These are phyloP conservation scores for Vanessa tameamea DNA, from an alignment of 1,140 invertebrate genomes.

Conservation along the genomic window DNA sequence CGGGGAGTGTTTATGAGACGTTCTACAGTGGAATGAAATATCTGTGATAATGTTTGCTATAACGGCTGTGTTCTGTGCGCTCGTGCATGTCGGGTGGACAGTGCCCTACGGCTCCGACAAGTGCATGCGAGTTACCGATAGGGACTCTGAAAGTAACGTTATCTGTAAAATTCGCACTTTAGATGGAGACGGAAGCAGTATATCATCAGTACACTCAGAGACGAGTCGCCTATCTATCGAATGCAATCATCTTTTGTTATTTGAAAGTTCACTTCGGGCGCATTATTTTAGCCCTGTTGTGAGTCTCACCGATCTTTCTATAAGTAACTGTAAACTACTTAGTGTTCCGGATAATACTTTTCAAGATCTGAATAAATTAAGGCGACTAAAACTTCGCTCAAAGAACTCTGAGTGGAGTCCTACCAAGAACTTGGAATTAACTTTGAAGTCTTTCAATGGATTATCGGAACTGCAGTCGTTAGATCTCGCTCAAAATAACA, in stretches of 20 bases:
- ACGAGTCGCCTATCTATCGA: constrained; percentile 86
- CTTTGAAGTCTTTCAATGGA: constrained; percentile 85
- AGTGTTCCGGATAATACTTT: constrained; percentile 89
- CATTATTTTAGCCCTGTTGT: constrained; percentile 87
- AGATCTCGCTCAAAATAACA: constrained; percentile 91
- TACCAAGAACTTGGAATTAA: constrained; percentile 86
- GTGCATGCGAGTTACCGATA: constrained; percentile 59
- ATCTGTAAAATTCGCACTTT: constrained; percentile 86
- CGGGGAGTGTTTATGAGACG: constrained; percentile 78
- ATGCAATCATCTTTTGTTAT: constrained; percentile 89
- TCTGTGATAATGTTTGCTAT: constrained; percentile 76
- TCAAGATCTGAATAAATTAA: constrained; percentile 87
- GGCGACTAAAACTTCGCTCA: constrained; percentile 87
- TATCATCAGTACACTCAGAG: constrained; percentile 83
- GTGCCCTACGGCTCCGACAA: constrained; percentile 69
- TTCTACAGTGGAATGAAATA: constrained; percentile 76
- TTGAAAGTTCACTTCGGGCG: constrained; percentile 88
- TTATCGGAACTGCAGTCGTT: constrained; percentile 88
- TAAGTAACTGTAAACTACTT: constrained; percentile 90
- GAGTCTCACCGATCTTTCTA: constrained; percentile 86
- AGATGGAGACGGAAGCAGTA: constrained; percentile 84
- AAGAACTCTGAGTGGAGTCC: constrained; percentile 89
- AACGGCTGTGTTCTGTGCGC: constrained; percentile 65
- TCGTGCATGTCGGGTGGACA: constrained; percentile 67
- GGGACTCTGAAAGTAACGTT: constrained; percentile 80